phyloP scores from a whole-genome alignment of 2,888 invertebrate species.

The Meteorus cinctellus region DNA sequence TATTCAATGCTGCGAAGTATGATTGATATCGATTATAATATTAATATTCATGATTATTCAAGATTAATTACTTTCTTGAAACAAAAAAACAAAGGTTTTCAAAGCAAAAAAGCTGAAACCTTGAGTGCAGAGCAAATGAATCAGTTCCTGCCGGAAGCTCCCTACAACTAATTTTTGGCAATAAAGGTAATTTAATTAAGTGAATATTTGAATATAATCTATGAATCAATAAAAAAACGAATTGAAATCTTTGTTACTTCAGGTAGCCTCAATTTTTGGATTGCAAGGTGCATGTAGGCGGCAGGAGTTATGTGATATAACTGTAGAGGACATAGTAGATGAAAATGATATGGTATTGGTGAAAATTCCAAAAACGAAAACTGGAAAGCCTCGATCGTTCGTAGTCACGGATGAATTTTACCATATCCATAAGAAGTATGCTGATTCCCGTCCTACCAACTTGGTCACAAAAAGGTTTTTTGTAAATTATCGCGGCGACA shows the following conservation, averaged over 20 bases:
- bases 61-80: conserved; percentile 37
- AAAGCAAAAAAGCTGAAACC: conserved; percentile 31
- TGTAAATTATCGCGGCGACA: too few species aligned
- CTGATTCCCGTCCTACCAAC: too few species aligned
- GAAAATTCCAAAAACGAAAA: too few species aligned
- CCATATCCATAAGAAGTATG: too few species aligned
- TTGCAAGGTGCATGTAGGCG: too few species aligned
- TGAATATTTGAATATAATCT: neutral
- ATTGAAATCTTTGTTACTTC: neutral
- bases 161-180: conserved; percentile 32
- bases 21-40: conserved; percentile 28
- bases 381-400: too few species aligned
- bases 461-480: too few species aligned
- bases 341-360: too few species aligned
- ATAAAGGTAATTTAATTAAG: conserved; percentile 24
- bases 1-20: conserved; percentile 47
- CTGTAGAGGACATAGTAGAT: too few species aligned
- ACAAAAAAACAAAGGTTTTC: conserved; percentile 30
- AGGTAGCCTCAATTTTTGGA: too few species aligned
- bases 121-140: conserved; percentile 19
- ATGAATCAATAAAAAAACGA: neutral
- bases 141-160: conserved; percentile 28
- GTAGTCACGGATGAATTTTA: too few species aligned
- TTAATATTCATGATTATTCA: conserved; percentile 37
- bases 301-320: too few species aligned